Base-by-base conservation (phyloP, 2,113 vertebrate genomes). In the Callionymus lyra region DNA sequence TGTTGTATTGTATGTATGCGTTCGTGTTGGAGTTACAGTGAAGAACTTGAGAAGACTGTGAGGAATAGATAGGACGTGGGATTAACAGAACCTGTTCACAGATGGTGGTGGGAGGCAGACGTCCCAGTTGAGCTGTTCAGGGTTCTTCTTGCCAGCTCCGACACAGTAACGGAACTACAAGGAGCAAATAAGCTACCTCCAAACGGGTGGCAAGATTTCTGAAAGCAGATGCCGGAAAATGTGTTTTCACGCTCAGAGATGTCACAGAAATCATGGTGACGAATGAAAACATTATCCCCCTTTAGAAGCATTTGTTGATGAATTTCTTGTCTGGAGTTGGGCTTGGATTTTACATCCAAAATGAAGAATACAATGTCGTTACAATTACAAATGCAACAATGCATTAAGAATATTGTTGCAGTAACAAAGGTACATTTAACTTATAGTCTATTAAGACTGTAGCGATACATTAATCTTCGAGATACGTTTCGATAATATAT, bases 91-190 rank as follows among this genome's bases (percentile, higher is more conserved):
- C 69, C 65, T 72, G 57, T 47, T 63, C 61, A 62, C 77, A 83
- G 77, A 83, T 84, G 77, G 80, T 47, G 60, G 43, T 64, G 63
- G 65, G 72, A 82, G 54, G 63, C 77, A 75, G 63, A 80, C 63
- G 74, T 84, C 79, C 72, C 65, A 2, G 37, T 72, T 78, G 77
- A 65, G 75, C 65, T 77, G 64, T 70, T 76, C 59, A 48, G 68
- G 56, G 56, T 65, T 63, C 69, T 70, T 64, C 65, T 57, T 74
- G 72, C 70, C 72, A 76, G 66, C 66, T 63, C 65, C 46, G 61
- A 76, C 65, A 70, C 51, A 56, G 57, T 56, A 65, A 69, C 70
- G 70, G 59, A 75, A 65, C 62, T 72, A 50, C 12, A 44, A 62
- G 48, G 55, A 72, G 74, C 59, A 72, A 76, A 71, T 52, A 68